Percentiles rank a stretch among this genome's conserved stretches.
Evolutionary conservation across 2,113 vertebrate species (phyloP).

Genomic region (Hypomesus transpacificus): DNA sequence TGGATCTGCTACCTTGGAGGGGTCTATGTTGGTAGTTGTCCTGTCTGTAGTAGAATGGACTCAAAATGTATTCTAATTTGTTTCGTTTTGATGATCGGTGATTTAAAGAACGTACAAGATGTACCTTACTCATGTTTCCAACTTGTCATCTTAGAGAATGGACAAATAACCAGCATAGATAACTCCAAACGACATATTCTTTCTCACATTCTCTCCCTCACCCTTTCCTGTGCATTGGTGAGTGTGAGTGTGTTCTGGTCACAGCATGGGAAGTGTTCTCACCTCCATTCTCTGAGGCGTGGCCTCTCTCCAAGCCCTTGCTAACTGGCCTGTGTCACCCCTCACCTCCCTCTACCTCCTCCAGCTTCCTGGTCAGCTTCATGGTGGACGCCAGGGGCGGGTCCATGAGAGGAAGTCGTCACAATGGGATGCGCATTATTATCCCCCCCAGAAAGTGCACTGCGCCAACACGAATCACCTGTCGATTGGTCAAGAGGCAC

Average conservation of each 20-base stretch:
- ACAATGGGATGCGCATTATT: slow-evolving; percentile 97
- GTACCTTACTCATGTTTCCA: background rate
- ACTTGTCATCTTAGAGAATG: background rate
- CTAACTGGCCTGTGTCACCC: background rate
- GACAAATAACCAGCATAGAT: slow-evolving; percentile 51
- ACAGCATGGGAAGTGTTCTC: slow-evolving; percentile 58
- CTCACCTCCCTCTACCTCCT: background rate
- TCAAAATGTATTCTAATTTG: too few species aligned
- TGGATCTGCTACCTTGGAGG: too few species aligned
- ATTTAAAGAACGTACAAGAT: background rate
- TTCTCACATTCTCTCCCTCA: slow-evolving; percentile 26
- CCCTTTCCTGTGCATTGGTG: slow-evolving; percentile 28
- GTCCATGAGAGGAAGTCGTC: slow-evolving; percentile 97
- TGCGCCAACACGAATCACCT: slow-evolving; percentile 95
- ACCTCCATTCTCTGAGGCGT: slow-evolving; percentile 8
- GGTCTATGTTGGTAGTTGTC: too few species aligned
- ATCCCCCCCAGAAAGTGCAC: slow-evolving; percentile 97
- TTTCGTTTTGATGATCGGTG: too few species aligned
- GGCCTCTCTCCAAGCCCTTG: background rate
- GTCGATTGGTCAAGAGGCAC: slow-evolving; percentile 94
- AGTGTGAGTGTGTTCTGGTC: slow-evolving; percentile 50
- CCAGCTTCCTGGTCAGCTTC: slow-evolving; percentile 97
- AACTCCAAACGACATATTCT: slow-evolving; percentile 30
- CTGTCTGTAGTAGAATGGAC: too few species aligned
- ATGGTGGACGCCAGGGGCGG: slow-evolving; percentile 98